A percentile compares a stretch with the other conserved stretches of the same genome.
These are phyloP conservation scores for Spilogale gracilis DNA, from an alignment of 2,113 vertebrate species.

Conservation along the genomic window DNA sequence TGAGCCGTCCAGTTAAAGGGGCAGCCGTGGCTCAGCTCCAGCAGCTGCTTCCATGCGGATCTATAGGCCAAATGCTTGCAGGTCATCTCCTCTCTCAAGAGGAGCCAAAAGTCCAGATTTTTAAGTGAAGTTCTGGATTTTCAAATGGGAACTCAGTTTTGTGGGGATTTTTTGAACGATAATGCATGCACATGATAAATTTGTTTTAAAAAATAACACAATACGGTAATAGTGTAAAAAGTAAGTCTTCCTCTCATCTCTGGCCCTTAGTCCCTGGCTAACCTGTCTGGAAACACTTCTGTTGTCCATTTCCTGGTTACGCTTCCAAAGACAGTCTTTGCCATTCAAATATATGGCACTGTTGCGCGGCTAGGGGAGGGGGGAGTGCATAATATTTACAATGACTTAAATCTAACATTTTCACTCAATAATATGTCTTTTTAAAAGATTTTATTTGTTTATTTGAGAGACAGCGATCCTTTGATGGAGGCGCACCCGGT, in stretches of 20 bases:
- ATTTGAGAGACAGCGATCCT: not conserved
- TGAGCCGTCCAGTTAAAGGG: not conserved
- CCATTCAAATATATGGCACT: not conserved
- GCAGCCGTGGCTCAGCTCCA: not conserved
- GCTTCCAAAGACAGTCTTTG: not conserved
- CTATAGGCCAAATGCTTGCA: not conserved
- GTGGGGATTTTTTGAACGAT: not conserved
- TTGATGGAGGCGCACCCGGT: not conserved
- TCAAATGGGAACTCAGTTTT: constrained; percentile 81
- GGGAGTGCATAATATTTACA: not conserved
- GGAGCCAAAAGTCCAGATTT: not conserved
- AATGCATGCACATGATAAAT: not conserved
- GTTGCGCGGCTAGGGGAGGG: not conserved
- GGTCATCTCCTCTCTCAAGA: not conserved
- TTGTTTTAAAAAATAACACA: not conserved
- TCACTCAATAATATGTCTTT: not conserved
- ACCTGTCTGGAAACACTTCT: not conserved
- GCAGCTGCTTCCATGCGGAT: not conserved
- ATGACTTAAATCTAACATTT: not conserved
- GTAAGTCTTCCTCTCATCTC: constrained; percentile 11
- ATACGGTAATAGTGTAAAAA: not conserved
- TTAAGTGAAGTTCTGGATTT: constrained; percentile 59
- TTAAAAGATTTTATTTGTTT: too few species aligned
- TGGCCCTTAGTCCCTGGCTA: not conserved
- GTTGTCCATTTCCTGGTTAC: not conserved